A percentile compares a stretch with the other conserved stretches of the same genome.
phyloP scores from a whole-genome alignment of 2,888 invertebrate genomes.

The Agrochola lota region DNA sequence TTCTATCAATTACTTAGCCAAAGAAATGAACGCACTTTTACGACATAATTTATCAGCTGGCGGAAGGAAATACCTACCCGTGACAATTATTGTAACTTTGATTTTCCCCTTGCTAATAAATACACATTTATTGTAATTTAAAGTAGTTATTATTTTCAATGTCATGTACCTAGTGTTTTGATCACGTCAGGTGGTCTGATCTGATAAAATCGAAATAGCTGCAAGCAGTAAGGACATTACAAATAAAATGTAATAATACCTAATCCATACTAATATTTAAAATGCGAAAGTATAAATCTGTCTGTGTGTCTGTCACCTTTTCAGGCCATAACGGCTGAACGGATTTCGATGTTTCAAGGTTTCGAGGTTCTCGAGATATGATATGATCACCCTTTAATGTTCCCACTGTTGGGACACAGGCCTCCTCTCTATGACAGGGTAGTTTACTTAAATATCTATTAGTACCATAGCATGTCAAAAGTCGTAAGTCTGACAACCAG shows the following conservation, averaged over 20 bases:
- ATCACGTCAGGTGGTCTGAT: background rate
- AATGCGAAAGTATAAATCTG: background rate
- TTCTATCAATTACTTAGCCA: background rate
- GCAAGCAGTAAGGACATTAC: background rate
- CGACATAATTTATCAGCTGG: background rate
- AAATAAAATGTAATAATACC: background rate
- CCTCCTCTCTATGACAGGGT: too few relatives aligned
- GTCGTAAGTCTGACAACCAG: too few relatives aligned
- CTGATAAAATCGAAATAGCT: background rate
- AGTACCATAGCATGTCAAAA: background rate
- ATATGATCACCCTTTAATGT: too few relatives aligned
- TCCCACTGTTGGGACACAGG: too few relatives aligned
- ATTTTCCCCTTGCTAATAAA: constrained; percentile 8
- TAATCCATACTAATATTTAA: background rate
- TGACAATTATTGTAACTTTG: constrained; percentile 22
- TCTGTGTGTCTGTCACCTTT: too few relatives aligned
- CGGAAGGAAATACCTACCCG: constrained; percentile 9
- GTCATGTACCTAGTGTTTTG: background rate
- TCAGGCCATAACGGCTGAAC: too few relatives aligned
- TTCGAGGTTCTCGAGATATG: too few relatives aligned
- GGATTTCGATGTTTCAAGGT: too few relatives aligned
- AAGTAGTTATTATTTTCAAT: background rate
- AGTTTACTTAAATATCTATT: background rate
- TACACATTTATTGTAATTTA: background rate
- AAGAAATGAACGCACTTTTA: background rate